Base-by-base conservation (phyloP, 1,140 invertebrate species). In the Telenomus remus region DNA sequence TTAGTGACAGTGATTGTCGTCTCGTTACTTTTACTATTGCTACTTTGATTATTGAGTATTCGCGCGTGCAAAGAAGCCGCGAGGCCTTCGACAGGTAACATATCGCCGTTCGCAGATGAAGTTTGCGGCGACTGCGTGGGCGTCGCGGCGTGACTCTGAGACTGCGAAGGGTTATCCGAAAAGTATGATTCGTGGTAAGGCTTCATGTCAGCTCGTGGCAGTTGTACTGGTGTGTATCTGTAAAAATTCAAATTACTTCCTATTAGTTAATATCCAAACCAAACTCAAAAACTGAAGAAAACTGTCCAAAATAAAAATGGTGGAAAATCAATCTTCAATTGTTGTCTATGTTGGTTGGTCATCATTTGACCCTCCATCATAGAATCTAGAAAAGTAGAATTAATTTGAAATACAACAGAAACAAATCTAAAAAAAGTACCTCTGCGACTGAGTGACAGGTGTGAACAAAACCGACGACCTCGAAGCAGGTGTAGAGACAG, bases 11-110 rank as follows among this genome's bases (percentile, higher is more conserved):
- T 76, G 51, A 59, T 77, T 72, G 69, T 69, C 78, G 69, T 49
- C 42, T 70, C 42, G 5, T 86, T 82, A 59, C 35, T 77, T 81
- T 87, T 86, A 16, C 61, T 76, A 76, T 43, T 82, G 61, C 77
- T 79, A 68, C 76, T 85, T 55, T 86, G 85, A 71, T 89, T 89
- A 69, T 89, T 89, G n/a, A 95, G 85, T 74, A 95, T 93, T 78
- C 94, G 90, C 44, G 93, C 94, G 79, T 95, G 94, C 49, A 95
- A 84, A 33, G 93, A 94, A 37, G 94, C 94, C n/a, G 94, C 94
- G 39, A 96, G 82, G 16, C 94, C 94, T 90, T 91, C 88, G 14
- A 91, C 87, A 1, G 90, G 86, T 39, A 85, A 76, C 15, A 84
- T 79, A 47, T 88, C 85, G 3, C 84, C 84, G 27, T 85, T 88